Evolutionary conservation across 2,113 vertebrate genomes (phyloP), one percentile per base, ranked within the genome.

Genomic region (Ciconia boyciana): DNA sequence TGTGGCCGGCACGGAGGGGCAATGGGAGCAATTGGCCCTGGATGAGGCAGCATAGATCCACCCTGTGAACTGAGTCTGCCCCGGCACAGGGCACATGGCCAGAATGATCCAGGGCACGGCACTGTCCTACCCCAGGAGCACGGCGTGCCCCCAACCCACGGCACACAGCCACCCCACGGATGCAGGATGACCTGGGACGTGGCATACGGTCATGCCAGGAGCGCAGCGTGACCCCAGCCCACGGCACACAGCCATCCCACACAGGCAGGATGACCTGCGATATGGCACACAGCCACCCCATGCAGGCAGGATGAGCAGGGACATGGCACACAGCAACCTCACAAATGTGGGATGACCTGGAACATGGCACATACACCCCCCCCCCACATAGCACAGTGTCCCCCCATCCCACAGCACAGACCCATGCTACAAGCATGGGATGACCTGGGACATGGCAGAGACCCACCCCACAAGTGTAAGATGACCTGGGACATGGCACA

Each of bases 1-100:
- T 16, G 29, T 2, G 8, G 19, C 31, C 0, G 1, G 48, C 52
- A 36, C 2, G 1, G 20, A 7, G 16, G 54, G 21, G 21, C 1
- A 2, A 9, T 1, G 26, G 39, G 13, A 28, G 7, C 0, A 1
- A 36, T 6, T 0, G 3, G 24, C 9, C 61, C 22, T 1, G 1
- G 16, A 24, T 5, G 24, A 70, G 46, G 57, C 28, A 57, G 57
- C 39, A 21, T 0, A 4, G 34, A 61, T 36, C 10, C 12, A 13
- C 16, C 32, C n/a, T 2, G 1, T 4, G 36, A 74, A 68, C 39
- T 0, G 4, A 44, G 32, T 2, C 2, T 22, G 32, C 11, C 12
- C 31, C 5, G 0, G 43, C 48, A 62, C 51, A 5, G 19, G 34
- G 20, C 36, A 22, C 39, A 9, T 0, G 7, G 44, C 49, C 24